These are phyloP conservation scores for Cinara cedri DNA, from an alignment of 2,888 invertebrate species.

Conservation along the genomic window DNA sequence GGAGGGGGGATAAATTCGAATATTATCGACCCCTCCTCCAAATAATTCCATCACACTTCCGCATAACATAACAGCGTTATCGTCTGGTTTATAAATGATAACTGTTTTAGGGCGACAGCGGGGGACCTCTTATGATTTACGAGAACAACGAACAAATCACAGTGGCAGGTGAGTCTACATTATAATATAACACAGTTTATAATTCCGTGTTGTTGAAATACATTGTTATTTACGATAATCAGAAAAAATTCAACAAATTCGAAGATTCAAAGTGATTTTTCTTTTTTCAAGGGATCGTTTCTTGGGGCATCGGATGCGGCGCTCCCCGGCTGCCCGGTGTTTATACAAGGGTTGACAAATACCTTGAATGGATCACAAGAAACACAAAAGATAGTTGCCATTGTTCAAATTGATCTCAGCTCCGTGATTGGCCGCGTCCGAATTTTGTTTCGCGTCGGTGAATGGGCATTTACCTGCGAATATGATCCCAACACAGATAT, in stretches of 20 bases:
- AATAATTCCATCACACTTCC: too few relatives aligned
- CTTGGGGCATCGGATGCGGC: slow-evolving; percentile 21
- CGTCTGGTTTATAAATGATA: too few relatives aligned
- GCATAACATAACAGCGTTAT: too few relatives aligned
- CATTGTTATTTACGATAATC: background rate
- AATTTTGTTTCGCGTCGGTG: too few relatives aligned
- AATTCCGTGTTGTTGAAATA: too few relatives aligned
- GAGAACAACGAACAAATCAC: slow-evolving; percentile 73
- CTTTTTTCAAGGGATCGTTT: slow-evolving; percentile 33
- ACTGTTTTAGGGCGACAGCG: slow-evolving; percentile 75
- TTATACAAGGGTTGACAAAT: slow-evolving; percentile 37
- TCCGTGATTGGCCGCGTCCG: background rate
- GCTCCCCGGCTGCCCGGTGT: slow-evolving; percentile 5
- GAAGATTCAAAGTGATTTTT: background rate
- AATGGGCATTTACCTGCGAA: too few relatives aligned
- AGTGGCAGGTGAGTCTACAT: slow-evolving; percentile 73
- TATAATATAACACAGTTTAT: background rate
- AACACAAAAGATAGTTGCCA: slow-evolving; percentile 34
- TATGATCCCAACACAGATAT: too few relatives aligned
- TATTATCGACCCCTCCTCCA: too few relatives aligned
- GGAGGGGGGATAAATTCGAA: too few relatives aligned
- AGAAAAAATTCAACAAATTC: background rate
- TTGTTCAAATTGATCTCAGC: slow-evolving; percentile 17
- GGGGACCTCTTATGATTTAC: slow-evolving; percentile 78
- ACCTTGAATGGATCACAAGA: slow-evolving; percentile 41